Evolutionary conservation across 2,888 invertebrate species (phyloP).

Genomic region (Eilema sororculum): DNA sequence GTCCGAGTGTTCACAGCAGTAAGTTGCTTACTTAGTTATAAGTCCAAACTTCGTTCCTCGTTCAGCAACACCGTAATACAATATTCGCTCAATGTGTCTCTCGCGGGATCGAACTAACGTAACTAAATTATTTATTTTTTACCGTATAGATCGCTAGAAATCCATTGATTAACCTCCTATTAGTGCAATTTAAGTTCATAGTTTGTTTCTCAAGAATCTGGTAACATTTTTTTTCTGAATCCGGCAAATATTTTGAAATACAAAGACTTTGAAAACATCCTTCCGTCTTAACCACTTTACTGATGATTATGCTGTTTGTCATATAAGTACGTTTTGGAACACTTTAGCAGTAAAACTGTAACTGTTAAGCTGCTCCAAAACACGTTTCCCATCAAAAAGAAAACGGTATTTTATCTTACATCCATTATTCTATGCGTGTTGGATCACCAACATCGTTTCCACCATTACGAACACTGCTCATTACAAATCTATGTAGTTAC

Average conservation of each 20-base stretch:
- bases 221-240: no score
- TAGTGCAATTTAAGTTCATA: no score
- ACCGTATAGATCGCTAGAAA: neutral
- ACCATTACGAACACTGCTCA: conserved; percentile 5
- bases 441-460: neutral
- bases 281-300: no score
- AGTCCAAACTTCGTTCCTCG: conserved; percentile 6
- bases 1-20: neutral
- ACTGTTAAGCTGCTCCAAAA: neutral
- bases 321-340: no score
- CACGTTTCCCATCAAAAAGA: neutral
- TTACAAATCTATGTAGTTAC: conserved; percentile 4
- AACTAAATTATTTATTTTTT: neutral
- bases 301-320: no score
- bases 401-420: neutral
- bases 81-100: neutral
- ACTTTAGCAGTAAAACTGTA: no score
- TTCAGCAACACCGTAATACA: neutral
- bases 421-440: neutral
- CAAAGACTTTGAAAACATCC: no score
- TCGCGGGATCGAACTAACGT: neutral
- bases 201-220: no score
- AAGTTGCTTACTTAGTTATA: conserved; percentile 11
- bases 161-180: no score
- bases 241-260: no score